Evolutionary conservation across 2,888 invertebrate genomes (phyloP).

Genomic region (Zygogramma bicolorata): DNA sequence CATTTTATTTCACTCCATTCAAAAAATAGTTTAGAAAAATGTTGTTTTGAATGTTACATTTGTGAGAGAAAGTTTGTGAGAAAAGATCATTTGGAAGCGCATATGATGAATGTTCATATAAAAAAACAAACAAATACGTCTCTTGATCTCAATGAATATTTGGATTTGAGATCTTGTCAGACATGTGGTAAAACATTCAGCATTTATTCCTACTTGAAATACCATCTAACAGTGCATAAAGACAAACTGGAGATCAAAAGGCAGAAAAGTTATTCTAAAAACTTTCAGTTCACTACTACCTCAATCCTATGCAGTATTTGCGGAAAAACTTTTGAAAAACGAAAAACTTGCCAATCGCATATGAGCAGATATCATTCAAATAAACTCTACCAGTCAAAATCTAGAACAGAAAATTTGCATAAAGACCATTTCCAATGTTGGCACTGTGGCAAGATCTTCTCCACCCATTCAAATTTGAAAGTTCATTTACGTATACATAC

Average conservation of each 20-base stretch:
- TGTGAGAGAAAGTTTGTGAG: conserved; percentile 53
- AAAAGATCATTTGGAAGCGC: conserved; percentile 50
- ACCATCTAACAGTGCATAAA: conserved; percentile 27
- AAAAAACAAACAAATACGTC: conserved; percentile 49
- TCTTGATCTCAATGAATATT: conserved; percentile 30
- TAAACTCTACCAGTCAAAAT: conserved; percentile 29
- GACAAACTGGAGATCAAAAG: conserved; percentile 16
- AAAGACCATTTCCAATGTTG: conserved; percentile 39
- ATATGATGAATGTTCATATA: conserved; percentile 49
- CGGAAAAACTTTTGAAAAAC: conserved; percentile 36
- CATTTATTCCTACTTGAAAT: conserved; percentile 36
- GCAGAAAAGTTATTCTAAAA: conserved; percentile 15
- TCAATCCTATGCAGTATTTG: conserved; percentile 39
- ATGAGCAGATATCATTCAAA: conserved; percentile 45
- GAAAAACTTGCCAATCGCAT: conserved; percentile 34
- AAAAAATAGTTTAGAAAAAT: conserved; percentile 48
- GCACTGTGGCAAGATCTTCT: conserved; percentile 38
- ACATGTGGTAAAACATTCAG: conserved; percentile 55
- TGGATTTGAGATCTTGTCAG: conserved; percentile 39
- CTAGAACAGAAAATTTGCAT: conserved; percentile 16
- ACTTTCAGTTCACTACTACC: conserved; percentile 10
- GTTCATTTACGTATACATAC: conserved; percentile 53
- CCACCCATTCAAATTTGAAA: conserved; percentile 48
- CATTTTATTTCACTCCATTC: conserved; percentile 56
- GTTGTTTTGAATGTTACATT: conserved; percentile 47